Conservation (phyloP, 2,113 vertebrate species). For the Spheniscus mendiculus region DNA sequence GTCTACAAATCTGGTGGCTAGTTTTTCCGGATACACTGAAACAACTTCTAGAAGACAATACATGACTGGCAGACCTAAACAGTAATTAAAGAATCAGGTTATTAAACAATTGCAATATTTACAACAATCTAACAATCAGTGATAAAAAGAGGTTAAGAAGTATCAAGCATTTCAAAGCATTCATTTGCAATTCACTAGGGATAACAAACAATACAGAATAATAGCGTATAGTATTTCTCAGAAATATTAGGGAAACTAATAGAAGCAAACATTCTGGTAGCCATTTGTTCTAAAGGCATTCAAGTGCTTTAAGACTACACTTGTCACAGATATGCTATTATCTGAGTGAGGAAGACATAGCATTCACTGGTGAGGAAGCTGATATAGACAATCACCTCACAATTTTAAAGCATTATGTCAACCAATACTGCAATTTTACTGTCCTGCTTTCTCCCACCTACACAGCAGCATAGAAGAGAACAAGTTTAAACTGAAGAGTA, state of each 20-base stretch:
- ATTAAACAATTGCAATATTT: background rate
- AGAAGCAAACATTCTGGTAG: background rate
- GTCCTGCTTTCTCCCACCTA: background rate
- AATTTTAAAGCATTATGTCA: background rate
- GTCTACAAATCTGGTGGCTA: constrained; percentile 87
- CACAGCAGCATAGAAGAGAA: background rate
- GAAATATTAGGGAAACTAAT: background rate
- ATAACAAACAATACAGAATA: background rate
- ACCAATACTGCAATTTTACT: background rate
- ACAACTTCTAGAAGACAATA: constrained; percentile 96
- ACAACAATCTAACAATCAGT: background rate
- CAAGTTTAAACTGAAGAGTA: background rate
- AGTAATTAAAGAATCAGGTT: constrained; percentile 20
- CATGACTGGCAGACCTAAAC: constrained; percentile 92
- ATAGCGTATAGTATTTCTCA: background rate
- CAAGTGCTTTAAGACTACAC: background rate
- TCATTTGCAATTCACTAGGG: background rate
- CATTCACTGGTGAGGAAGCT: background rate
- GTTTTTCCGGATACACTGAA: constrained; percentile 91
- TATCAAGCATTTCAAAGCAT: background rate
- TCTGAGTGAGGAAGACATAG: background rate
- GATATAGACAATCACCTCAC: background rate
- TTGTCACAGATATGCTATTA: background rate
- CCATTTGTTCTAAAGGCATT: background rate
- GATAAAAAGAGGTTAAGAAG: background rate